Evolutionary conservation across 2,113 vertebrate species (phyloP).

Genomic region (Tragelaphus strepsiceros): DNA sequence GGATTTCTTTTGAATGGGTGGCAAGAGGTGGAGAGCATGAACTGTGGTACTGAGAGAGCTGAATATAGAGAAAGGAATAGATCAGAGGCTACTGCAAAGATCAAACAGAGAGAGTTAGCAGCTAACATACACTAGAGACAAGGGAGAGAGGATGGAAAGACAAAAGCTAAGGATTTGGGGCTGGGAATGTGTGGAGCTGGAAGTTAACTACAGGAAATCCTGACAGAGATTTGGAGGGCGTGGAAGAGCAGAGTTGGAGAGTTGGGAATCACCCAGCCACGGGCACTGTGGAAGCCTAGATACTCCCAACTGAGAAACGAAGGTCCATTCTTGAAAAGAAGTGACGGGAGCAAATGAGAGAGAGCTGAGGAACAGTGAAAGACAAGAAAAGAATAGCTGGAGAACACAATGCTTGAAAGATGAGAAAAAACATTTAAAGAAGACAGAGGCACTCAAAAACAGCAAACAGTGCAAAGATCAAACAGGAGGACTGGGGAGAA

Average conservation of each 20-base stretch:
- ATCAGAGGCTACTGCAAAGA: neutral
- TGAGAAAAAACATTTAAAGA: neutral
- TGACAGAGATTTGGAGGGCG: neutral
- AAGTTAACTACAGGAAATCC: neutral
- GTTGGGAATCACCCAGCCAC: neutral
- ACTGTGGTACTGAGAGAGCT: neutral
- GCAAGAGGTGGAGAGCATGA: neutral
- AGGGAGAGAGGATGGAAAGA: neutral
- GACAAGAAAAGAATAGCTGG: neutral
- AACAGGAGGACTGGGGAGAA: neutral
- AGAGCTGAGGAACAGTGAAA: neutral
- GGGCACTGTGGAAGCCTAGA: neutral
- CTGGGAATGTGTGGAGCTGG: neutral
- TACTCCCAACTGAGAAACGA: neutral
- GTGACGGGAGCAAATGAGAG: neutral
- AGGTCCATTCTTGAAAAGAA: neutral
- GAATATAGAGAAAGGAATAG: neutral
- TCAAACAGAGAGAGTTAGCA: neutral
- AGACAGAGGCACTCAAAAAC: neutral
- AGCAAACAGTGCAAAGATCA: neutral
- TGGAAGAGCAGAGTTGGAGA: neutral
- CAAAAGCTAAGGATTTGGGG: neutral
- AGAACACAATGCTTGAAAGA: neutral
- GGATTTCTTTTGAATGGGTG: neutral
- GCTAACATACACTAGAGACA: neutral